Base-by-base conservation (phyloP, 1,140 invertebrate genomes). In the Zaprionus ghesquierei region DNA sequence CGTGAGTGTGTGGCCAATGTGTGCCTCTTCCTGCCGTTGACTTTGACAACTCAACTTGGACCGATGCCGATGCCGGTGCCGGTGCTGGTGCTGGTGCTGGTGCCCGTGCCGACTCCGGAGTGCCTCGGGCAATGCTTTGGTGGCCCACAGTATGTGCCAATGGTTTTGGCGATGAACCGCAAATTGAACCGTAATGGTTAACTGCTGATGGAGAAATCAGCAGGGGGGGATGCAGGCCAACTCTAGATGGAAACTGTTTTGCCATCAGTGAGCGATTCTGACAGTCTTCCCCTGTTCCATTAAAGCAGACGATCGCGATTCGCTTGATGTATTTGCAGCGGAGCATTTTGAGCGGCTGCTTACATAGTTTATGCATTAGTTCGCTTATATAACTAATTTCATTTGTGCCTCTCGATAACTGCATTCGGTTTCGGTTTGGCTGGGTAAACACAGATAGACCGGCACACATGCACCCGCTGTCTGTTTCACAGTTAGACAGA, bases 81-180 rank as follows among this genome's bases (percentile, higher is more conserved):
- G 29, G 12, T 15, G 46, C 23, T 13, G 22, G 9, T 4, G 8
- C 31, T 12, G 31, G 13, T 13, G 31, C n/a, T n/a, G n/a, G n/a
- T n/a, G n/a, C n/a, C n/a, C n/a, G n/a, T n/a, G n/a, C n/a, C 13
- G n/a, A 13, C 27, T 29, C 35, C n/a, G 15, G n/a, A 15, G 6
- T 41, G 41, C 18, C 41, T 46, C n/a, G 5, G 41, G 44, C 22
- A 20, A 4, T 51, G 59, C 8, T 23, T 31, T 29, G 22, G 27
- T n/a, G 31, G 41, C 22, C 49, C 53, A 59, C 64, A 79, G 75
- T 49, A 82, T 87, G 82, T 87, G 84, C 46, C 61, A 89, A 89
- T 89, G 74, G 58, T 73, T 62, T 71, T 68, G 50, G 79, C 84
- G 84, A 80, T 89, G 77, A 89, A 89, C 84, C 84, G 80, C 84